Conservation (phyloP, 2,888 invertebrate species). For the Sialis fuliginosa region DNA sequence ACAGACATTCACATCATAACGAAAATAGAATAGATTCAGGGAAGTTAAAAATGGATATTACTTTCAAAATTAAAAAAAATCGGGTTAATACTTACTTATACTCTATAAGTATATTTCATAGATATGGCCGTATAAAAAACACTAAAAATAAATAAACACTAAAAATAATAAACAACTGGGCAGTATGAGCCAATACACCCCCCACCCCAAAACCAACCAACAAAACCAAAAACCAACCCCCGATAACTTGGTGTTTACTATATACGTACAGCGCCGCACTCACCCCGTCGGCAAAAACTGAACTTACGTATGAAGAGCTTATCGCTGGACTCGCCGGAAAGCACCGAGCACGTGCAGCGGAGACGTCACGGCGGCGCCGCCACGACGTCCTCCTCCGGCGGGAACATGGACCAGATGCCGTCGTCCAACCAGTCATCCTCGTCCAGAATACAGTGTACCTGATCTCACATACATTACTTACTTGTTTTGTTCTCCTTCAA, state of each 20-base stretch:
- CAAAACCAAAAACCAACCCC: no score
- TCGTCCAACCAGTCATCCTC: conserved; percentile 35
- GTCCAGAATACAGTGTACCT: conserved; percentile 41
- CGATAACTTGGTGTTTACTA: background rate
- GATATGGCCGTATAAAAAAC: no score
- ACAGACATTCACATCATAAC: no score
- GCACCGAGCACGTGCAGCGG: conserved; percentile 64
- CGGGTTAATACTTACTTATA: no score
- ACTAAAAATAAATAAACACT: no score
- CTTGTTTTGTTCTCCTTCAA: background rate
- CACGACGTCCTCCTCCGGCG: background rate
- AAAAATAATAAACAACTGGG: no score
- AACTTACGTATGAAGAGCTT: conserved; percentile 96
- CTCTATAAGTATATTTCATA: no score
- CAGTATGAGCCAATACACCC: no score
- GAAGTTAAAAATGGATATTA: no score
- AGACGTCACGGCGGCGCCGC: conserved; percentile 34
- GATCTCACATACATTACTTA: conserved; percentile 8
- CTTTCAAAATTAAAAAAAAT: no score
- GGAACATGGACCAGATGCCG: conserved; percentile 19
- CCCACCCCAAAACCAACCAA: no score
- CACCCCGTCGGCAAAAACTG: conserved; percentile 87
- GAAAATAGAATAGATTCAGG: no score
- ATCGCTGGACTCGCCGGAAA: conserved; percentile 91
- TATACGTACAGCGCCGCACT: conserved; percentile 65